Evolutionary conservation across 2,113 vertebrate genomes (phyloP).

Genomic region (Accipiter virgatus): DNA sequence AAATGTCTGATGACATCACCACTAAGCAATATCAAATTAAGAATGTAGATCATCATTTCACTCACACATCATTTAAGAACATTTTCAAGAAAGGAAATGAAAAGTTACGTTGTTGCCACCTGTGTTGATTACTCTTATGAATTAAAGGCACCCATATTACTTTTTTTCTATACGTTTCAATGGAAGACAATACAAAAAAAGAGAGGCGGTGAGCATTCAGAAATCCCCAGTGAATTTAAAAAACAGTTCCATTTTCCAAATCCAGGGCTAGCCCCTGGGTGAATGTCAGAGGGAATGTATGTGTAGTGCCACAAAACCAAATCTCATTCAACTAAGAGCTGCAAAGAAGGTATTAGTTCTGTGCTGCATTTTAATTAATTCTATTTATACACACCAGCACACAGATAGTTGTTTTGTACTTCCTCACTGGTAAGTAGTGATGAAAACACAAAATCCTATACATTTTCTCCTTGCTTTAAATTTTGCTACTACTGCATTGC

Average conservation of each 20-base stretch:
- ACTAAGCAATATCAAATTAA: not conserved
- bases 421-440: not conserved
- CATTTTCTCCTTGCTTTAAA: not conserved
- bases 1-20: conserved; percentile 40
- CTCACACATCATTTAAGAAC: conserved; percentile 28
- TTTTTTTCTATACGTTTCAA: not conserved
- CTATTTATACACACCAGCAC: not conserved
- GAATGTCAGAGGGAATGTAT: not conserved
- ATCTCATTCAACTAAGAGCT: not conserved
- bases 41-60: conserved; percentile 45
- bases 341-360: not conserved
- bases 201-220: not conserved
- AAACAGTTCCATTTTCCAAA: not conserved
- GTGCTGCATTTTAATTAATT: not conserved
- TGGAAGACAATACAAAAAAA: not conserved
- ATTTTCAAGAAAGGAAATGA: conserved; percentile 62
- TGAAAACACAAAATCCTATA: not conserved
- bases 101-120: conserved; percentile 56
- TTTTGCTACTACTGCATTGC: not conserved
- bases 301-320: not conserved
- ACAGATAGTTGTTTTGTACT: not conserved
- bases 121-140: conserved; percentile 34
- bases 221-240: not conserved
- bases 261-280: not conserved
- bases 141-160: not conserved